A percentile compares a stretch with the other conserved stretches of the same genome.
Conservation (phyloP, 2,888 invertebrate genomes). For the Acrobasis repandana region DNA sequence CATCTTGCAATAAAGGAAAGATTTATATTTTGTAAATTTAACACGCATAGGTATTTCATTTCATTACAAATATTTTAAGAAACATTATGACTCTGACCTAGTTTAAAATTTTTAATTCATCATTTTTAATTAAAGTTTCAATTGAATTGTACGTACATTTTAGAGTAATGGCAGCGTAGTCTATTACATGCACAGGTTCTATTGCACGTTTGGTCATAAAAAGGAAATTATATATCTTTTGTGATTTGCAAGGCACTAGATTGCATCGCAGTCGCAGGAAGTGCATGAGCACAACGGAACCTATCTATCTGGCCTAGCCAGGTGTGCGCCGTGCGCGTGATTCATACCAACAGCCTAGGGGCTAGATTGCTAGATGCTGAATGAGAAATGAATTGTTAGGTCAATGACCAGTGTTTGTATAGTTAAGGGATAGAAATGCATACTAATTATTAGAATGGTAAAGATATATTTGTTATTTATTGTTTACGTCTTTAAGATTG, state of each 20-base stretch:
- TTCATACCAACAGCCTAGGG: slow-evolving; percentile 50
- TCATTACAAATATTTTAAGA: no score
- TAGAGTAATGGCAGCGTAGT: no score
- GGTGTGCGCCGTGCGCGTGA: slow-evolving; percentile 47
- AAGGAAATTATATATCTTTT: slow-evolving; percentile 74
- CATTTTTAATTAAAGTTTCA: no score
- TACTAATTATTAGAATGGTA: neutral
- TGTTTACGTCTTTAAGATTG: no score
- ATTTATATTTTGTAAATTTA: slow-evolving; percentile 57
- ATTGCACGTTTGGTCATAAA: slow-evolving; percentile 23
- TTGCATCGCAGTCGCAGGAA: slow-evolving; percentile 81
- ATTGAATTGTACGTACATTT: no score
- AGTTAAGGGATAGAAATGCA: neutral
- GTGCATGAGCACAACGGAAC: slow-evolving; percentile 64
- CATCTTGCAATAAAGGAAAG: slow-evolving; percentile 43
- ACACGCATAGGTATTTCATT: no score
- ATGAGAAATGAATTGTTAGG: slow-evolving; percentile 14
- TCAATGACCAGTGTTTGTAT: neutral
- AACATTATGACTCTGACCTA: no score
- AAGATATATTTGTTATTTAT: no score
- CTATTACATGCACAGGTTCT: no score
- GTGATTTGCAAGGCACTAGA: slow-evolving; percentile 38
- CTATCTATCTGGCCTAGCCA: slow-evolving; percentile 69
- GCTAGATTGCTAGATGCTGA: slow-evolving; percentile 17
- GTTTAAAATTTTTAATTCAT: no score